These are phyloP conservation scores for Podocnemis expansa DNA, from an alignment of 2,113 vertebrate species.

Conservation along the genomic window DNA sequence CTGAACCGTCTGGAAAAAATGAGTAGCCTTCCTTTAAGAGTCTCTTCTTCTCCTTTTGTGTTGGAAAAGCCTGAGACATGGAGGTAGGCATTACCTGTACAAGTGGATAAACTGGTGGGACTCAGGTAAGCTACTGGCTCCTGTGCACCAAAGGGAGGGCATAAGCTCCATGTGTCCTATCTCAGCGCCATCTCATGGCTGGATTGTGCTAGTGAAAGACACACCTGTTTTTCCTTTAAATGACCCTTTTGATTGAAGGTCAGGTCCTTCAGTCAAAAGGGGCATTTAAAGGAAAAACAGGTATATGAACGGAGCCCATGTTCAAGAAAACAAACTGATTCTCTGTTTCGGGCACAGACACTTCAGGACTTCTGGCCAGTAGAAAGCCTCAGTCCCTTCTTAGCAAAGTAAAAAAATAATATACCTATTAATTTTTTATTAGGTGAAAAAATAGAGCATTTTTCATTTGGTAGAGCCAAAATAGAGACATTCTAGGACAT, in stretches of 20 bases:
- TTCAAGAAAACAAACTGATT: not conserved
- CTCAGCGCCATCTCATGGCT: not conserved
- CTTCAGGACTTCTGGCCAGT: not conserved
- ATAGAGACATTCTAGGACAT: not conserved
- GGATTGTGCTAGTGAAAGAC: not conserved
- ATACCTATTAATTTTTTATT: too few species aligned
- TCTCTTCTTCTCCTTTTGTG: not conserved
- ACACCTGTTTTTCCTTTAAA: not conserved
- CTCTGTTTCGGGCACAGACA: not conserved
- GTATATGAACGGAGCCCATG: not conserved
- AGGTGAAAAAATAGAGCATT: not conserved
- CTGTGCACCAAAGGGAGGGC: not conserved
- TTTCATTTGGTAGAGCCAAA: not conserved
- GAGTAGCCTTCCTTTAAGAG: not conserved
- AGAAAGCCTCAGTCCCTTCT: not conserved
- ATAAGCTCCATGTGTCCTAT: not conserved
- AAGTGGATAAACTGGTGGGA: too few species aligned
- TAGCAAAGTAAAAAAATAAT: not conserved
- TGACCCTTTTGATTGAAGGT: not conserved
- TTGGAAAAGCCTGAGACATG: not conserved
- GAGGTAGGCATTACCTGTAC: not conserved
- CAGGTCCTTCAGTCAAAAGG: too few species aligned
- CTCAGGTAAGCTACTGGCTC: not conserved
- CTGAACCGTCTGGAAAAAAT: not conserved
- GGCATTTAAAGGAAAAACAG: too few species aligned